Percentiles rank a stretch among this genome's conserved stretches.
These are phyloP conservation scores for Ennomos quercinarius DNA, from an alignment of 2,888 invertebrate genomes.

Conservation along the genomic window DNA sequence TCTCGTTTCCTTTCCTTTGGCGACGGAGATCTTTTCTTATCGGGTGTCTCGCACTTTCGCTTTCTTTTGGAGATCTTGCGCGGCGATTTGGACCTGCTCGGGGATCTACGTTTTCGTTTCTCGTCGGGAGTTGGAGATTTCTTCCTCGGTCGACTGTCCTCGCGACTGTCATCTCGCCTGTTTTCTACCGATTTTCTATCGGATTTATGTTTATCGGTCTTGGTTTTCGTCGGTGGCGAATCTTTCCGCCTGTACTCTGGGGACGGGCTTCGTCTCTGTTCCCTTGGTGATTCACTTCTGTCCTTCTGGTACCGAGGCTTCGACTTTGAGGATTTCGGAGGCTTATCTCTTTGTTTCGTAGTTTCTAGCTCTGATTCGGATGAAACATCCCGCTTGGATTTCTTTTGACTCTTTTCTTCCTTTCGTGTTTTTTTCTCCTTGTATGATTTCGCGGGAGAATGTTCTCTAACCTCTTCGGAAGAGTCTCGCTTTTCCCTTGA, in stretches of 20 bases:
- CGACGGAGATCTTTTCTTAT: slow-evolving; percentile 53
- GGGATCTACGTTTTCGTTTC: slow-evolving; percentile 36
- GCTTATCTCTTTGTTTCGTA: slow-evolving; percentile 55
- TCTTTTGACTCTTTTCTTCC: slow-evolving; percentile 61
- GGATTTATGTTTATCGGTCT: slow-evolving; percentile 57
- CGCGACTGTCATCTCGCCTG: slow-evolving; percentile 49
- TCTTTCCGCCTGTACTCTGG: slow-evolving; percentile 56
- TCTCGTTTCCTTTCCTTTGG: slow-evolving; percentile 49
- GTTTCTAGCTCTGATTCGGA: slow-evolving; percentile 67
- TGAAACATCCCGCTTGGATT: slow-evolving; percentile 54
- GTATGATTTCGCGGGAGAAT: slow-evolving; percentile 55
- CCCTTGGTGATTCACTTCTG: slow-evolving; percentile 47
- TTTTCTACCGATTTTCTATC: slow-evolving; percentile 52
- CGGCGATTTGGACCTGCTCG: slow-evolving; percentile 63
- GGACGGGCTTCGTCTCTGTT: slow-evolving; percentile 59
- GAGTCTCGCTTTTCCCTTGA: slow-evolving; percentile 60
- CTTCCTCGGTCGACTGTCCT: slow-evolving; percentile 20
- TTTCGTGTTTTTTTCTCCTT: slow-evolving; percentile 57
- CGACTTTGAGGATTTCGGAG: slow-evolving; percentile 41
- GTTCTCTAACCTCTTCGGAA: slow-evolving; percentile 60
- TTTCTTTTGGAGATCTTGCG: slow-evolving; percentile 58
- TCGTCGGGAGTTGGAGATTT: slow-evolving; percentile 34
- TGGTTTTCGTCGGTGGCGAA: slow-evolving; percentile 53
- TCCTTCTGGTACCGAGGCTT: slow-evolving; percentile 58
- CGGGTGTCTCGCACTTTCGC: slow-evolving; percentile 54